A percentile compares a stretch with the other conserved stretches of the same genome.
These are phyloP conservation scores for Electrona antarctica DNA, from an alignment of 2,113 vertebrate species.

Conservation along the genomic window DNA sequence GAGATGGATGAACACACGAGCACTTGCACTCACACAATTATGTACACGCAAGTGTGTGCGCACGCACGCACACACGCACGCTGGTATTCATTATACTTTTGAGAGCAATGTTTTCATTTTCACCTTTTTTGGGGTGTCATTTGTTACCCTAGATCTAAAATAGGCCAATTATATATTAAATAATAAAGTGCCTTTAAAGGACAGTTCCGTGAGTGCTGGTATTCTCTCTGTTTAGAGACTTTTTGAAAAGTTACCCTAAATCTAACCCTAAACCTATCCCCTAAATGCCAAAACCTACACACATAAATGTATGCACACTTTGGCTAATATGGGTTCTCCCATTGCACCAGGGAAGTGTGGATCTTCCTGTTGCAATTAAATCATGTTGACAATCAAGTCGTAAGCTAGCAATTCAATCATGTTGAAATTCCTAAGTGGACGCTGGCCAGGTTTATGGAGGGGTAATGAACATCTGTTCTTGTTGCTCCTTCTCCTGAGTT, in stretches of 20 bases:
- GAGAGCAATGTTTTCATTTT: too few relatives aligned
- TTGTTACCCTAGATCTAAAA: too few relatives aligned
- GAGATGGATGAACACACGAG: conserved; percentile 38
- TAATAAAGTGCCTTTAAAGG: too few relatives aligned
- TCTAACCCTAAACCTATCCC: too few relatives aligned
- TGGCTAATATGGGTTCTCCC: neutral
- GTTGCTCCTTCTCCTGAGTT: neutral
- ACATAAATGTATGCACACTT: neutral
- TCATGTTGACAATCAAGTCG: too few relatives aligned
- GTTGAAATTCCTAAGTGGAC: conserved; percentile 23
- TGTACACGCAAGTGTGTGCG: neutral
- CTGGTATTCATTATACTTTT: too few relatives aligned
- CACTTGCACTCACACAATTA: conserved; percentile 20
- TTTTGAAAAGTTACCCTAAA: too few relatives aligned
- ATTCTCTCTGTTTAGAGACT: too few relatives aligned
- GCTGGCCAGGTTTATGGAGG: conserved; percentile 27
- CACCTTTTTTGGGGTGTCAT: too few relatives aligned
- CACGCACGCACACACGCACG: conserved; percentile 3
- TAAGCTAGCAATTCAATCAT: neutral
- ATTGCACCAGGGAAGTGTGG: neutral
- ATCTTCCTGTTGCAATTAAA: conserved; percentile 16
- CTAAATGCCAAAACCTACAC: neutral
- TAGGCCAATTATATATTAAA: too few relatives aligned
- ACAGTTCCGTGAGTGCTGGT: too few relatives aligned
- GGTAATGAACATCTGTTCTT: conserved; percentile 36